Base-by-base conservation (phyloP, 2,888 invertebrate species). In the Alloscopus bannaensis region DNA sequence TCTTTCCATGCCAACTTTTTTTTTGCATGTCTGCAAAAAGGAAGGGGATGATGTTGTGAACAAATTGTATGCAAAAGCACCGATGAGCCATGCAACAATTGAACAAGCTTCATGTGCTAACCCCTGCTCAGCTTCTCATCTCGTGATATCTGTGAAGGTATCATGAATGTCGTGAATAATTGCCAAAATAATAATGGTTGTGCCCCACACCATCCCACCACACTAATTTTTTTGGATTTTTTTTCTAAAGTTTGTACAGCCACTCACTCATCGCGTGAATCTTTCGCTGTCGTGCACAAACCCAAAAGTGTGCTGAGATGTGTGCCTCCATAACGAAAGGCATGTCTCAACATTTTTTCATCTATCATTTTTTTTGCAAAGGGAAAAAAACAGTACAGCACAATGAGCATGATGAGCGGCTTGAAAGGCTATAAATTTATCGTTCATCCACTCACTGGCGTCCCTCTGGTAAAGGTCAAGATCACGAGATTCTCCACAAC, bases 401-500 rank as follows among this genome's bases (percentile, higher is more conserved):
- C 18, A 8, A 22, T 18, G 6, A 36, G 31, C 60, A 31, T 20
- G 6, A 60, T 22, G 11, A 26, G 20, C 8, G 13, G n/a, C 36
- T 20, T 36, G 60, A 60, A 60, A 60, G 42, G 11, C 24, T 42
- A 62, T 42, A 42, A 52, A 62, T 40, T 62, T 40, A 62, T 62
- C 31, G 60, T 31, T n/a, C 42, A 18, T 62, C 42, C 42, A n/a
- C n/a, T 62, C 62, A 18, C 59, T 59, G 40, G 36, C 60, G 18
- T 60, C 60, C 40, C 40, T 26, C 60, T 26, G 18, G 28, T 66
- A 71, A 71, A 72, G 71, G 71, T 72, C 71, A 72, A 72, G 71
- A 62, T 62, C 60, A 71, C n/a, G 60, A 36, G 31, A 20, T 52
- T 65, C 28, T 36, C n/a, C 20, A 42, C 24, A 31, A 29, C 24